These are phyloP conservation scores for Henricia sp. DNA, from an alignment of 53 echinoderm and acorn worm genomes.

Conservation along the genomic window DNA sequence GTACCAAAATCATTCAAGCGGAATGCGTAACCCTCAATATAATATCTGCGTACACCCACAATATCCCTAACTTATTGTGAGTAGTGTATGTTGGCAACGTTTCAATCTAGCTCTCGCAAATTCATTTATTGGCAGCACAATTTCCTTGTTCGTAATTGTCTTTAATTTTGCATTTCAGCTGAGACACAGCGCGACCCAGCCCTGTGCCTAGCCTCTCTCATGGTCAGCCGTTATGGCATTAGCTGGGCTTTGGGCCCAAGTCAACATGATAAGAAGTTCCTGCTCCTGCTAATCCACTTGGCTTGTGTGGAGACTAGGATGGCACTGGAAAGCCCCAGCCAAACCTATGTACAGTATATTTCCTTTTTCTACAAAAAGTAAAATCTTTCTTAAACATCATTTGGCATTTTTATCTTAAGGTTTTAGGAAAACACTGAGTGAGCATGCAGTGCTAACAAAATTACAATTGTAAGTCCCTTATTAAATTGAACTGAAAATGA, in stretches of 20 bases:
- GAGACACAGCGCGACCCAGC: conserved; percentile 83
- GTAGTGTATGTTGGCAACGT: too few species aligned
- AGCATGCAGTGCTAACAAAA: too few species aligned
- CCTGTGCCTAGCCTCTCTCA: conserved; percentile 74
- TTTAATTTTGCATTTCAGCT: conserved; percentile 45
- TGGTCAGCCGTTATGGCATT: conserved; percentile 81
- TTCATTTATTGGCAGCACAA: too few species aligned
- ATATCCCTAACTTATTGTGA: too few species aligned
- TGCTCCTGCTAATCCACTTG: conserved; percentile 81
- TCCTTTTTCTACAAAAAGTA: not conserved
- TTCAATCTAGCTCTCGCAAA: too few species aligned
- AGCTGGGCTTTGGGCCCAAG: conserved; percentile 78
- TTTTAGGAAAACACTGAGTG: not conserved
- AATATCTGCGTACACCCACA: too few species aligned
- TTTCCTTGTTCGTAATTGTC: not conserved
- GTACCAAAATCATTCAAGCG: too few species aligned
- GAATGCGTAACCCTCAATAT: too few species aligned
- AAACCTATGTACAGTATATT: conserved; percentile 62
- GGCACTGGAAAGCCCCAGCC: conserved; percentile 80
- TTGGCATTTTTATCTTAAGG: too few species aligned
- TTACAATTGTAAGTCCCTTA: too few species aligned
- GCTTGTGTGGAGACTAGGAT: conserved; percentile 90
- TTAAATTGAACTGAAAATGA: too few species aligned
- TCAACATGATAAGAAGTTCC: conserved; percentile 78
- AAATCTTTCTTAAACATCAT: not conserved